A percentile compares a stretch with the other conserved stretches of the same genome.
phyloP scores from a whole-genome alignment of 2,113 vertebrate species.

The Castor canadensis region DNA sequence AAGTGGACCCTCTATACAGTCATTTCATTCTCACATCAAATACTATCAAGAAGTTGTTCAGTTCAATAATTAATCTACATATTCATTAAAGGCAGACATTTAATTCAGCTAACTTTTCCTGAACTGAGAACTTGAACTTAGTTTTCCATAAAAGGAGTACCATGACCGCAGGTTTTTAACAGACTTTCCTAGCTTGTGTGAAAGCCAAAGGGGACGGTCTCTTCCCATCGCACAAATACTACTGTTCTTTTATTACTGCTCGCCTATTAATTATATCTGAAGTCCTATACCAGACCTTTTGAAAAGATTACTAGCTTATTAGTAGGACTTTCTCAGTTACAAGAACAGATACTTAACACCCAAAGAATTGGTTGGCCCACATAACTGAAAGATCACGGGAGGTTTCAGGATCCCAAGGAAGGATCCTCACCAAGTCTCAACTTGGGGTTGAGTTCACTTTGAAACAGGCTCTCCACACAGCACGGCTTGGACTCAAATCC shows the following conservation, averaged over 20 bases:
- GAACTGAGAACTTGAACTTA: neutral
- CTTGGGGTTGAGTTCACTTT: neutral
- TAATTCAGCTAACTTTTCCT: conserved; percentile 35
- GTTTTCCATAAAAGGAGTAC: neutral
- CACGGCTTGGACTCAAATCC: neutral
- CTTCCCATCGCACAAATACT: neutral
- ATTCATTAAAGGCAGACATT: conserved; percentile 22
- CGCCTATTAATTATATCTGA: neutral
- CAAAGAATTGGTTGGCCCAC: neutral
- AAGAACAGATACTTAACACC: neutral
- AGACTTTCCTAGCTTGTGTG: neutral
- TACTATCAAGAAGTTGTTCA: neutral
- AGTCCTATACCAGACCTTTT: neutral
- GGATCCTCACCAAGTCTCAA: neutral
- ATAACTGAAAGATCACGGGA: neutral
- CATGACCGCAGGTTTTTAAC: neutral
- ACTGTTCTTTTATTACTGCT: neutral
- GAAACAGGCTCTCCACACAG: neutral
- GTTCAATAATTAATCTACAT: neutral
- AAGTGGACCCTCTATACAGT: neutral
- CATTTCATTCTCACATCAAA: conserved; percentile 1
- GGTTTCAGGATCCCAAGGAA: neutral
- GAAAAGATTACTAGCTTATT: neutral
- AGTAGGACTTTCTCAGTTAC: neutral
- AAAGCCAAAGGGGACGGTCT: neutral